Evolutionary conservation across 2,888 invertebrate genomes (phyloP).

Genomic region (Clusia tigrina): DNA sequence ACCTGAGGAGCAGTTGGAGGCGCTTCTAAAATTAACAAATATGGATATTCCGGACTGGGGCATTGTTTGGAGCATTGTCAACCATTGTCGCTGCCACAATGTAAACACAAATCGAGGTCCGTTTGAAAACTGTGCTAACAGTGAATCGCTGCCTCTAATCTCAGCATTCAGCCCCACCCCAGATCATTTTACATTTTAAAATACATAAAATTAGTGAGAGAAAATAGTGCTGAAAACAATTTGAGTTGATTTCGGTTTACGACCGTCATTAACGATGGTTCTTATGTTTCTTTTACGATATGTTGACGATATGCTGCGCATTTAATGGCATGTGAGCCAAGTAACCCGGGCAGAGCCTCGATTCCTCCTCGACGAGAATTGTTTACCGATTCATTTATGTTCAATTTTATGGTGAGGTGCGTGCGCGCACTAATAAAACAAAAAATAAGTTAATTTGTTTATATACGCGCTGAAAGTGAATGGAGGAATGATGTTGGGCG

Average conservation of each 20-base stretch:
- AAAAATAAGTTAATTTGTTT: background rate
- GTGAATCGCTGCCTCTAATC: no score
- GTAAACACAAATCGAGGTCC: no score
- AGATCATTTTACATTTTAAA: conserved; percentile 2
- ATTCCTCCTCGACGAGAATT: no score
- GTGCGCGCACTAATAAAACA: background rate
- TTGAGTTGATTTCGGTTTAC: conserved; percentile 49
- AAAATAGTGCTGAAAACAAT: conserved; percentile 33
- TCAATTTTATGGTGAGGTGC: background rate
- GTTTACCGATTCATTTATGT: background rate
- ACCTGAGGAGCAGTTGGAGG: no score
- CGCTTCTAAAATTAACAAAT: no score
- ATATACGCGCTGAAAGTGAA: background rate
- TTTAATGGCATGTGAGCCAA: background rate
- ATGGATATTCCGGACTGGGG: no score
- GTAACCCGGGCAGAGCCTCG: background rate
- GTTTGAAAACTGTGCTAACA: no score
- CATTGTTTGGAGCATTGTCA: no score
- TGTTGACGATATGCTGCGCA: background rate
- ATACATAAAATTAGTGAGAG: background rate
- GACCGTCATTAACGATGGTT: conserved; percentile 51
- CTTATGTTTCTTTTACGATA: conserved; percentile 36
- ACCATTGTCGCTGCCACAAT: no score
- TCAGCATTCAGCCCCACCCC: background rate
- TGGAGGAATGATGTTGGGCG: no score